A percentile compares a stretch with the other conserved stretches of the same genome.
phyloP scores from a whole-genome alignment of 2,797 vertebrate species.

The Lacerta bilineata region DNA sequence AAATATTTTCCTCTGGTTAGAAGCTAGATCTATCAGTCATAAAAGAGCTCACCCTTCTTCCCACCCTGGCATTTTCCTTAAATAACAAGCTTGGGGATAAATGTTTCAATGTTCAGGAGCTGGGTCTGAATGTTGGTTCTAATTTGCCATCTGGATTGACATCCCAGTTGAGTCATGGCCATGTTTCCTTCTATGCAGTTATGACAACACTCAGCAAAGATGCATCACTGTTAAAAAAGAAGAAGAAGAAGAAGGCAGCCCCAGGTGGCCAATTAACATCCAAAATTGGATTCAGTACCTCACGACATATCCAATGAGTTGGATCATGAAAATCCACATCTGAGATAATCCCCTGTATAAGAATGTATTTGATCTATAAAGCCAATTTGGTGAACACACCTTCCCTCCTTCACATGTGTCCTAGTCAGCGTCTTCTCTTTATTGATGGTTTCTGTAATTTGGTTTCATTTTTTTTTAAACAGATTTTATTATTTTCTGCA shows the following conservation, averaged over 20 bases:
- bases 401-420: conserved; percentile 52
- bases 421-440: conserved; percentile 65
- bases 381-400: conserved; percentile 54
- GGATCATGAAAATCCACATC: too few species aligned
- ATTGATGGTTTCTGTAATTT: not conserved
- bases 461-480: too few species aligned
- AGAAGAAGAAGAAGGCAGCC: too few species aligned
- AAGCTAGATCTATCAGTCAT: too few species aligned
- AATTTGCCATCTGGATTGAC: not conserved
- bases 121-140: not conserved
- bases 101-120: not conserved
- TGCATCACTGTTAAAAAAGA: not conserved
- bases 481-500: too few species aligned
- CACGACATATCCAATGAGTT: not conserved
- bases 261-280: not conserved
- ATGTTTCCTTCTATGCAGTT: not conserved
- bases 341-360: not conserved
- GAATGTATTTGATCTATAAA: conserved; percentile 58
- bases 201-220: conserved; percentile 8
- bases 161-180: not conserved
- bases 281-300: not conserved
- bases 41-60: too few species aligned
- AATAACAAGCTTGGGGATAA: too few species aligned
- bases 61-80: too few species aligned
- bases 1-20: too few species aligned